Conservation (phyloP, 92 coral and sea anemone species). For the Porites rus region DNA sequence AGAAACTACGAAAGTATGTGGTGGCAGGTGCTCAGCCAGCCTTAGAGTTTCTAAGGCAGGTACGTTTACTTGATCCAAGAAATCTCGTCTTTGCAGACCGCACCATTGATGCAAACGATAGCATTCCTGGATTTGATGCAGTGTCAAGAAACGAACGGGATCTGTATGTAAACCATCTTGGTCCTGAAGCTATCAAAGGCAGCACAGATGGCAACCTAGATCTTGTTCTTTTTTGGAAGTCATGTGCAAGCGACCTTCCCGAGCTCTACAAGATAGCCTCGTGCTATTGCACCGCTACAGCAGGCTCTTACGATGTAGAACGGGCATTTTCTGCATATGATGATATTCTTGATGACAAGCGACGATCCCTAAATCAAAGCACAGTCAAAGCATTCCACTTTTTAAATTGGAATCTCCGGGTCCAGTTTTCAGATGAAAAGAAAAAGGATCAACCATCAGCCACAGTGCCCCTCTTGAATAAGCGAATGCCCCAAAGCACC, state of each 20-base stretch:
- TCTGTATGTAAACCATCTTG: background rate
- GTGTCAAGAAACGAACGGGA: background rate
- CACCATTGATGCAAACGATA: background rate
- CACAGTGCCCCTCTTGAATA: too few relatives aligned
- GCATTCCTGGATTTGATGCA: background rate
- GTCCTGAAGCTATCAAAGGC: background rate
- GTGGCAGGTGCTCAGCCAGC: slow-evolving; percentile 20
- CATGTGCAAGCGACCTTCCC: background rate
- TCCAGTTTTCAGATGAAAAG: slow-evolving; percentile 30
- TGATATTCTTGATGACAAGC: too few relatives aligned
- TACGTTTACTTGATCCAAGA: slow-evolving; percentile 54
- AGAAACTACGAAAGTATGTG: background rate
- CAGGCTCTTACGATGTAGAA: background rate
- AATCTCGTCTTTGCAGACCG: slow-evolving; percentile 21
- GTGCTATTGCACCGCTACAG: background rate
- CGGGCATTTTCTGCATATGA: too few relatives aligned
- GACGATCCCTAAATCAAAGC: slow-evolving; percentile 10
- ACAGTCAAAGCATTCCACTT: slow-evolving; percentile 62
- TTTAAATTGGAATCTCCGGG: slow-evolving; percentile 61
- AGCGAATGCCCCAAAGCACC: too few relatives aligned
- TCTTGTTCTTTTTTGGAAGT: background rate
- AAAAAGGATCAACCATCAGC: slow-evolving; percentile 7
- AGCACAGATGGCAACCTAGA: background rate
- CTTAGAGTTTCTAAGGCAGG: slow-evolving; percentile 41
- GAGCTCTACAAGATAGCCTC: background rate